phyloP scores from a whole-genome alignment of 2,888 invertebrate genomes.

The Stenurella melanura region DNA sequence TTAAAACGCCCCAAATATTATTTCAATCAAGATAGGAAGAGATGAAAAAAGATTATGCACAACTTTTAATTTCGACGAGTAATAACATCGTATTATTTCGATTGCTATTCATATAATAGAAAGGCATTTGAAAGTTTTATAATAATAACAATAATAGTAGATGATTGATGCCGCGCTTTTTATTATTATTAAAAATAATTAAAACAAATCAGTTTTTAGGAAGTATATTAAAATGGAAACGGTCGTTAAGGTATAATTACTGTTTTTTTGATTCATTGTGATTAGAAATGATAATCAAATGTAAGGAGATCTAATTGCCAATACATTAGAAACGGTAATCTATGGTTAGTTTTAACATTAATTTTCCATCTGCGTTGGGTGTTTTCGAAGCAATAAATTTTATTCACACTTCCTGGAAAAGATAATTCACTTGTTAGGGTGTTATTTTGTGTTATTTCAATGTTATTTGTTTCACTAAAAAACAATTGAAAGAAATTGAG shows the following conservation, averaged over 20 bases:
- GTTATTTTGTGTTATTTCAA: too few species aligned
- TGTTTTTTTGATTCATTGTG: not conserved
- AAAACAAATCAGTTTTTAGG: not conserved
- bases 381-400: too few species aligned
- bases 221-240: not conserved
- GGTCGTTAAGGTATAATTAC: not conserved
- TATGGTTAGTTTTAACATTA: too few species aligned
- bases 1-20: slow-evolving; percentile 1
- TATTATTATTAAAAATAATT: not conserved
- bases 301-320: not conserved
- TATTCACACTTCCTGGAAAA: too few species aligned
- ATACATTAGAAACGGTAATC: not conserved
- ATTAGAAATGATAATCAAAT: not conserved
- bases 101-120: not conserved
- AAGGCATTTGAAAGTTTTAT: slow-evolving; percentile 3
- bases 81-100: not conserved
- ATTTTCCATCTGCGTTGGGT: too few species aligned
- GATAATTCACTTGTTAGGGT: too few species aligned
- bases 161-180: not conserved
- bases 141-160: not conserved
- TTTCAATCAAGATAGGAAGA: not conserved
- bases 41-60: slow-evolving; percentile 7
- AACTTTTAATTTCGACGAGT: not conserved
- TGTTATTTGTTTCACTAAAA: too few species aligned
- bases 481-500: too few species aligned